Base-by-base conservation (phyloP, 2,888 invertebrate species). In the Mesopsocus fuscifrons region DNA sequence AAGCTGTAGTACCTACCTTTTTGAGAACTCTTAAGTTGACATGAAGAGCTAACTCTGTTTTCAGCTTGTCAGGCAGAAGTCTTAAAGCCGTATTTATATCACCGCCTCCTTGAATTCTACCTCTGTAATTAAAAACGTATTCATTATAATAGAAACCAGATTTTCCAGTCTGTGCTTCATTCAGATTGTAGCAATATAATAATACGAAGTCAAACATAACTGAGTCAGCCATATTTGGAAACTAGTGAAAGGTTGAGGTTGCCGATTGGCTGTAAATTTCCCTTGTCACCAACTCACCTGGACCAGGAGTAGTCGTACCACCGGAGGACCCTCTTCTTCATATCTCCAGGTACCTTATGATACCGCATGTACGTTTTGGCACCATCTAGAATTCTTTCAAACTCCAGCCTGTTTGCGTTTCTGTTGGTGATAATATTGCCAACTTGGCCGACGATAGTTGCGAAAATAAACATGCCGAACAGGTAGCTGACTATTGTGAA, bases 241-340 rank as follows among this genome's bases (percentile, higher is more conserved):
- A n/a, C n/a, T n/a, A n/a, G n/a, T n/a, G n/a, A n/a, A n/a, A n/a
- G n/a, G n/a, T n/a, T n/a, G n/a, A n/a, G n/a, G n/a, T n/a, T n/a
- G n/a, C n/a, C n/a, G n/a, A n/a, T n/a, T n/a, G n/a, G n/a, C n/a
- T n/a, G n/a, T n/a, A n/a, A n/a, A n/a, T n/a, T n/a, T n/a, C n/a
- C n/a, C n/a, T n/a, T n/a, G n/a, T n/a, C n/a, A n/a, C n/a, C n/a
- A n/a, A 38, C 53, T 55, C 52, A 71, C 70, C 71, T 71, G 2
- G 92, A 92, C 94, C 94, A 94, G 21, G 92, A 92, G 63, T 95
- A 95, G 65, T 94, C 92, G 63, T 94, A 95, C 94, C 94, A 94
- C 5, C 94, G 71, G 23, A 94, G 72, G 1, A 95, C 94, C 17
- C 94, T 68, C n/a, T 89, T 69, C 60, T 94, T 94, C 85, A 95